These are phyloP conservation scores for Callinectes sapidus DNA, from an alignment of 2,888 invertebrate genomes.

Conservation along the genomic window DNA sequence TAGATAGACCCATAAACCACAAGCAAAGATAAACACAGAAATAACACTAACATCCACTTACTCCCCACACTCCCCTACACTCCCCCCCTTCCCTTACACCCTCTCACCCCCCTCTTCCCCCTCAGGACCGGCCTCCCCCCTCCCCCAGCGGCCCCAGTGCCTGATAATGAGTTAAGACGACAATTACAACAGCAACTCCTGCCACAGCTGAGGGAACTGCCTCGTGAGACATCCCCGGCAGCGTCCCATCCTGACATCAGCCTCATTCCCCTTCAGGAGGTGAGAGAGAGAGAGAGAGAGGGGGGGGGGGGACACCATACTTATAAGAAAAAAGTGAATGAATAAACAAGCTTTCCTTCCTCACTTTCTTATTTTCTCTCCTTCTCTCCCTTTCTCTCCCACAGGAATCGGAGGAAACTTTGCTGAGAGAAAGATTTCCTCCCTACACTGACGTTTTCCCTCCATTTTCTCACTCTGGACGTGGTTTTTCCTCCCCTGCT, in stretches of 20 bases:
- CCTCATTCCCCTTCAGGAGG: not conserved
- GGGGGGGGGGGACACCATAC: not conserved
- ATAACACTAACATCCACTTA: not conserved
- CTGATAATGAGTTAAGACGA: not conserved
- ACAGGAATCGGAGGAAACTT: not conserved
- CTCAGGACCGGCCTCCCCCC: not conserved
- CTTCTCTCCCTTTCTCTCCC: not conserved
- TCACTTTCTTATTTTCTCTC: not conserved
- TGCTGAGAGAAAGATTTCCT: not conserved
- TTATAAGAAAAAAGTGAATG: too few species aligned
- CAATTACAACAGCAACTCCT: not conserved
- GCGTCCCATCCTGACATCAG: not conserved
- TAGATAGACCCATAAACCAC: too few species aligned
- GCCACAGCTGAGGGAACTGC: not conserved
- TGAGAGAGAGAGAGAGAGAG: constrained; percentile 25
- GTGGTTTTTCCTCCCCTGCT: not conserved
- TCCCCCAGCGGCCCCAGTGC: not conserved
- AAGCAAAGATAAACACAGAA: not conserved
- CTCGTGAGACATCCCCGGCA: not conserved
- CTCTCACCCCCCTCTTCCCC: not conserved
- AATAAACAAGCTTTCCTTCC: not conserved
- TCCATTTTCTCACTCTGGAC: not conserved
- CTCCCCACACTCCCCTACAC: not conserved
- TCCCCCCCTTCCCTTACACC: not conserved
- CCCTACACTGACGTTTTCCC: not conserved